Conservation (phyloP, 1,140 invertebrate species). For the Episyrphus balteatus region DNA sequence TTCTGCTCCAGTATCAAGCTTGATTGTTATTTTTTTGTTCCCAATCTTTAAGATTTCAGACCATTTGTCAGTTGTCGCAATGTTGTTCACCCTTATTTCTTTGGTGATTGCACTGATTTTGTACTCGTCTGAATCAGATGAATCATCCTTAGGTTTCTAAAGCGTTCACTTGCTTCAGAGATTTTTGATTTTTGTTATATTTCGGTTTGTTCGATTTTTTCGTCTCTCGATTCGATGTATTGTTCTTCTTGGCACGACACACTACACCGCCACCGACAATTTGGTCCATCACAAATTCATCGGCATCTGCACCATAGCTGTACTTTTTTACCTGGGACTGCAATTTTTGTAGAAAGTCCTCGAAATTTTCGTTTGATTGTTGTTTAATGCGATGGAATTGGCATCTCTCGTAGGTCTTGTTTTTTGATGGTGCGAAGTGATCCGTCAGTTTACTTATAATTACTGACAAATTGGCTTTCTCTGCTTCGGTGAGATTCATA, state of each 20-base stretch:
- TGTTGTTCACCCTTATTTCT: not conserved
- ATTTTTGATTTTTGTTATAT: constrained; percentile 2
- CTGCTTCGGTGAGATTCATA: not conserved
- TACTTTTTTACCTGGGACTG: not conserved
- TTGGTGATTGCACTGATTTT: constrained; percentile 11
- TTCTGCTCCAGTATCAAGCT: constrained; percentile 1
- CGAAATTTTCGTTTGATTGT: constrained; percentile 1
- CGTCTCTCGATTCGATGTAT: no score
- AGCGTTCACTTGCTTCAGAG: constrained; percentile 4
- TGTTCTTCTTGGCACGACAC: not conserved
- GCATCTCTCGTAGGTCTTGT: not conserved
- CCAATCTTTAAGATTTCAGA: not conserved
- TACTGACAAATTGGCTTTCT: not conserved
- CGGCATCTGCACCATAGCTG: not conserved
- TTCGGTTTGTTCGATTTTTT: no score
- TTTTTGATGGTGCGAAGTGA: not conserved
- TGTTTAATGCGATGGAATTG: constrained; percentile 2
- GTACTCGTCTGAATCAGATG: constrained; percentile 11
- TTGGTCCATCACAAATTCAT: constrained; percentile 2
- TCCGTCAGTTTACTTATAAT: not conserved
- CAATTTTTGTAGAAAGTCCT: constrained; percentile 1
- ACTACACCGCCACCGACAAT: not conserved
- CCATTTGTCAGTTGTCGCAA: not conserved
- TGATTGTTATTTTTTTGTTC: not conserved
- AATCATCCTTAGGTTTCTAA: constrained; percentile 9